These are phyloP conservation scores for Shargacucullia verbasci DNA, from an alignment of 2,888 invertebrate species.

Conservation along the genomic window DNA sequence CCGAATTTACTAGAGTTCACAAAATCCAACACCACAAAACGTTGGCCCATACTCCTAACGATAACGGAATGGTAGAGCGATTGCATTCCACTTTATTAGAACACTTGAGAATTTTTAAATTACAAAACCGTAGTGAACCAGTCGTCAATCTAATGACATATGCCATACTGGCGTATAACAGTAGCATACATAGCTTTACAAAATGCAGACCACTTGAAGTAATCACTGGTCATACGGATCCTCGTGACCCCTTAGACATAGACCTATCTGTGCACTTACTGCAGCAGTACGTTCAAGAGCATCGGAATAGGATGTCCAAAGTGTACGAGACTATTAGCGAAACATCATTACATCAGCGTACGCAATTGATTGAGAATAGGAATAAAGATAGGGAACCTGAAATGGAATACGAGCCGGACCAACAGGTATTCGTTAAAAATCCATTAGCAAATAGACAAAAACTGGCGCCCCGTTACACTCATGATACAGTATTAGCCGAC, in stretches of 20 bases:
- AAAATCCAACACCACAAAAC: too few relatives aligned
- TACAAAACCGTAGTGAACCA: conserved; percentile 21
- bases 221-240: conserved; percentile 53
- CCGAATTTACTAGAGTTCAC: conserved; percentile 25
- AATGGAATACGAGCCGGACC: conserved; percentile 37
- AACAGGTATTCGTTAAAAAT: conserved; percentile 41
- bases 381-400: conserved; percentile 48
- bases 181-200: conserved; percentile 24
- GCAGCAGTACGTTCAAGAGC: conserved; percentile 49
- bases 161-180: conserved; percentile 52
- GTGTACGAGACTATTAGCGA: conserved; percentile 46
- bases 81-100: conserved; percentile 41
- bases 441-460: conserved; percentile 50
- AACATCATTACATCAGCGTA: conserved; percentile 23
- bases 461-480: conserved; percentile 51
- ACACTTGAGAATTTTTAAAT: conserved; percentile 37
- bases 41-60: too few relatives aligned
- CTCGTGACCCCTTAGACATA: conserved; percentile 51
- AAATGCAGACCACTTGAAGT: conserved; percentile 42
- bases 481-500: conserved; percentile 50
- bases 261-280: conserved; percentile 47
- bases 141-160: conserved; percentile 30
- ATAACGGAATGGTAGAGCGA: conserved; percentile 15
- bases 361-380: conserved; percentile 30
- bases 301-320: conserved; percentile 33